Base-by-base conservation (phyloP, 2,797 vertebrate genomes). In the Ibycter americanus region DNA sequence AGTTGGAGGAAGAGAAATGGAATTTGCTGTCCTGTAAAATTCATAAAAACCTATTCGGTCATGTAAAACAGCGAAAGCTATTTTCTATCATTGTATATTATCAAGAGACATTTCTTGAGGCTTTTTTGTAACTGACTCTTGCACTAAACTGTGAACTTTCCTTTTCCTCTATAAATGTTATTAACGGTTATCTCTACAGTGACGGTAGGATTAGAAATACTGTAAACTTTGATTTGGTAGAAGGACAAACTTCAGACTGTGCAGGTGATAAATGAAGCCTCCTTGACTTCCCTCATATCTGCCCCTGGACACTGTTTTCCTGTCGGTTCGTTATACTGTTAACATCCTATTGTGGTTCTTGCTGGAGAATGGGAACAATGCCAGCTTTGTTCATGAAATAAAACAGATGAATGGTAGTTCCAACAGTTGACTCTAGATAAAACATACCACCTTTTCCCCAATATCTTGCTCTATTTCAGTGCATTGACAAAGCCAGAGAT, bases 401-500 rank as follows among this genome's bases (percentile, higher is more conserved):
- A 29, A 76, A 14, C 63, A 87, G 46, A 32, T 62, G 16, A 92
- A 27, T 17, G 42, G 55, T 71, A 67, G 19, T 66, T 61, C 25
- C 40, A 74, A 1, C 29, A 58, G 31, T 2, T 85, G 71, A 15
- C 25, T 88, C 17, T 26, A n/a, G 29, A 19, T 58, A 23, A 91
- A 77, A 47, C 59, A 9, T 17, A 14, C 8, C 67, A 38, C 38
- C 5, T 90, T 87, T 89, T 23, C 51, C n/a, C 27, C 42, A 42
- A 90, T 46, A 17, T 46, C 59, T 62, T 70, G 11, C 78, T 94
- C 49, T 95, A 3, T 97, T 97, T 46, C 86, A 99, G 99, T 99
- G 99, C 96, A 99, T 99, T 49, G 99, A 99, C 98, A 99, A 99
- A 97, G 99, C 99, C 85, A 98, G 99, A 97, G 99, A 99, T 97